Evolutionary conservation across 2,113 vertebrate species (phyloP).

Genomic region (Callorhinus ursinus): DNA sequence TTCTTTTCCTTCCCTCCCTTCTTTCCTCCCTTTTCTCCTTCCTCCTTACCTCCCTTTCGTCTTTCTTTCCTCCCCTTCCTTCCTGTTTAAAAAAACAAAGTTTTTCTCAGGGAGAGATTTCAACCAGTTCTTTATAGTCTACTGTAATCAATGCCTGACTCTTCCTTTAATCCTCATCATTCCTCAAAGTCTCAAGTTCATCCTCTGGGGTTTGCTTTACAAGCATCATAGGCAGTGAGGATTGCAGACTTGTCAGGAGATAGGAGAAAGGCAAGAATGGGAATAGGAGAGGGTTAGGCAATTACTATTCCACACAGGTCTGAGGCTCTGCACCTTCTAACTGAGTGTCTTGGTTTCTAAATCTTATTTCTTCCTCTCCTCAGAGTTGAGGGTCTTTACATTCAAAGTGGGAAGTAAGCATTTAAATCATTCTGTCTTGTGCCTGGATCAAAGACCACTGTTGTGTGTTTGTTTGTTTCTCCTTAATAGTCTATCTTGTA

Average conservation of each 20-base stretch:
- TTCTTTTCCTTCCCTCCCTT: too few species aligned
- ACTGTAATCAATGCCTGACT: neutral
- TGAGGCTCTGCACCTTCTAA: neutral
- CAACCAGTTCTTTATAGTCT: neutral
- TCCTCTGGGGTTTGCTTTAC: neutral
- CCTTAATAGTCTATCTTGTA: neutral
- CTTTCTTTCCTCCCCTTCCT: too few species aligned
- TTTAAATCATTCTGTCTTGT: constrained; percentile 32
- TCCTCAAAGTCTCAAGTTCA: neutral
- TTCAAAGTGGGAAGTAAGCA: neutral
- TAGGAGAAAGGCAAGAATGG: neutral
- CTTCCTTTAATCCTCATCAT: neutral
- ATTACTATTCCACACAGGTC: neutral
- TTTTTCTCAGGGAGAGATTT: too few species aligned
- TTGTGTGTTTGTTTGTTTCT: neutral
- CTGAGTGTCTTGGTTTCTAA: neutral
- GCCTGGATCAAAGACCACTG: neutral
- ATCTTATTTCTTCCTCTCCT: neutral
- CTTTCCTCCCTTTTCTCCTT: too few species aligned
- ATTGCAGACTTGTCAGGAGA: neutral
- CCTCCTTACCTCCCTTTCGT: too few species aligned
- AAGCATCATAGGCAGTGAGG: neutral
- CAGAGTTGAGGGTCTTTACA: neutral
- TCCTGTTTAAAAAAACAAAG: too few species aligned
- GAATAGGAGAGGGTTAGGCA: neutral